These are phyloP conservation scores for Squalus acanthias DNA, from an alignment of 2,797 vertebrate genomes.

Conservation along the genomic window DNA sequence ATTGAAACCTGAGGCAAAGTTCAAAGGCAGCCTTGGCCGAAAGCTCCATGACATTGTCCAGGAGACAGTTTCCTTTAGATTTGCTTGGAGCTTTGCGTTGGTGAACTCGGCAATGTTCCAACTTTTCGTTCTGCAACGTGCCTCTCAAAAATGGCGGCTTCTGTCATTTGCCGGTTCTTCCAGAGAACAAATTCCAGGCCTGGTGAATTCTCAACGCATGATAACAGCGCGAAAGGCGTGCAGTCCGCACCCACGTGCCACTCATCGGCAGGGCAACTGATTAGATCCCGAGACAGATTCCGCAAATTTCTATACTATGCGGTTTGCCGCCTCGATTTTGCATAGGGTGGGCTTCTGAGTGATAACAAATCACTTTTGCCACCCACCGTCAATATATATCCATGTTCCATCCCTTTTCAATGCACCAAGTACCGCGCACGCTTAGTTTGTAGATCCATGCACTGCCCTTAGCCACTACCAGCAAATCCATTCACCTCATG, in stretches of 20 bases:
- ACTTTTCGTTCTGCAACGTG: too few relatives aligned
- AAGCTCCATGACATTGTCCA: not conserved
- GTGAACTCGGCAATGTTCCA: not conserved
- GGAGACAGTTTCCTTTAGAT: not conserved
- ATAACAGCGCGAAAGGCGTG: not conserved
- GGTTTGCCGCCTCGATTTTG: not conserved
- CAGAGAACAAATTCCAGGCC: not conserved
- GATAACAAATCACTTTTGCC: not conserved
- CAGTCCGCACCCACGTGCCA: not conserved
- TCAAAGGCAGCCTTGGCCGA: not conserved
- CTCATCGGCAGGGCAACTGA: not conserved
- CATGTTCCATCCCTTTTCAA: not conserved
- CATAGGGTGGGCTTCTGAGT: too few relatives aligned
- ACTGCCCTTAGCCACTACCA: not conserved
- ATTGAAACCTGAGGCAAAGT: not conserved
- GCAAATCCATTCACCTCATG: not conserved
- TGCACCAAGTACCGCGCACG: not conserved
- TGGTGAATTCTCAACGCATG: not conserved
- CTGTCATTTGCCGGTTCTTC: not conserved
- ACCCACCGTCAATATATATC: too few relatives aligned
- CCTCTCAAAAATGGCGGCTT: not conserved
- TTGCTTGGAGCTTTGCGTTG: not conserved
- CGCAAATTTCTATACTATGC: not conserved
- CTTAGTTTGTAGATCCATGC: not conserved
- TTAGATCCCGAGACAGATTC: not conserved